Evolutionary conservation across 2,113 vertebrate species (phyloP).

Genomic region (Todiramphus saurophagus): DNA sequence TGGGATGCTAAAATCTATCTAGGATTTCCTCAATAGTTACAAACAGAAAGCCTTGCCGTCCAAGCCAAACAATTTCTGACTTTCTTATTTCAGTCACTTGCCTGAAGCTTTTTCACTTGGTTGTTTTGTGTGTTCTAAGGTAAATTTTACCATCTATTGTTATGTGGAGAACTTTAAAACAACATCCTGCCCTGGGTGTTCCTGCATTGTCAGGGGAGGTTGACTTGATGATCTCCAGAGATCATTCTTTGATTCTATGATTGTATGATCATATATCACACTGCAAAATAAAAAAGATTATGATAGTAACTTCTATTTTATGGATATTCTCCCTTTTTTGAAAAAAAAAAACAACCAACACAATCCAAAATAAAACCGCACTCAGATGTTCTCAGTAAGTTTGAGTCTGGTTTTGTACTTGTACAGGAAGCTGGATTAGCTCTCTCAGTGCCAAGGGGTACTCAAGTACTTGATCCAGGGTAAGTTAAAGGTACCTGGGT

Average conservation of each 20-base stretch:
- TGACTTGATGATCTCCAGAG: no score
- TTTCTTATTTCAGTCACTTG: neutral
- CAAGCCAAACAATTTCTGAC: neutral
- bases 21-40: neutral
- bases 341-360: accelerated
- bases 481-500: neutral
- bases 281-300: neutral
- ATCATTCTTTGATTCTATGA: no score
- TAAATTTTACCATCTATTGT: neutral
- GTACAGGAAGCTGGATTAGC: neutral
- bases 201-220: no score
- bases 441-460: neutral
- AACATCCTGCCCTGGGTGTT: no score
- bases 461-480: neutral
- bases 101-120: neutral
- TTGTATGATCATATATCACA: neutral
- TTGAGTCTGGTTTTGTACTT: neutral
- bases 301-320: neutral
- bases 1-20: neutral
- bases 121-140: neutral
- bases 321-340: neutral
- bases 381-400: neutral
- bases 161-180: neutral
- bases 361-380: neutral
- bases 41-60: neutral